Evolutionary conservation across 2,797 vertebrate species (phyloP).

Genomic region (Acestrorhynchus altus): DNA sequence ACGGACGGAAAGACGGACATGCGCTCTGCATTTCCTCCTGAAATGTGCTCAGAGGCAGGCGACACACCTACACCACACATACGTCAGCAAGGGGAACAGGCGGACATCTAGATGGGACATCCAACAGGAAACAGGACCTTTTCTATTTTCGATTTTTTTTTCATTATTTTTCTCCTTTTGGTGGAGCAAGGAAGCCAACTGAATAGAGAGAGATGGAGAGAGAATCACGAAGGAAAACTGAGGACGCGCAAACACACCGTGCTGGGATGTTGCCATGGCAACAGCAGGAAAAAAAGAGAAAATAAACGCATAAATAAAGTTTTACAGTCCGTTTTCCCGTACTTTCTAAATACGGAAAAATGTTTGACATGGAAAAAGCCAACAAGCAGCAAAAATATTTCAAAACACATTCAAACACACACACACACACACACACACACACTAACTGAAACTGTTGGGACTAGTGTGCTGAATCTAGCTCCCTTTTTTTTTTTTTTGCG

Average conservation of each 20-base stretch:
- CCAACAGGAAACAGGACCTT: conserved; percentile 38
- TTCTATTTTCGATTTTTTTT: conserved; percentile 3
- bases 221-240: conserved; percentile 9
- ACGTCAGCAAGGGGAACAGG: neutral
- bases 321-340: conserved; percentile 49
- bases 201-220: conserved; percentile 7
- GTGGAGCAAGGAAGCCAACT: conserved; percentile 28
- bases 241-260: conserved; percentile 8
- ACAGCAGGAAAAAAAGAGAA: neutral
- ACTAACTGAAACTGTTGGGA: conserved; percentile 12
- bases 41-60: conserved; percentile 9
- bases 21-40: conserved; percentile 30
- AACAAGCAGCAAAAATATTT: conserved; percentile 56
- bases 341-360: conserved; percentile 40
- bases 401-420: conserved; percentile 43
- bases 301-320: neutral
- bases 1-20: conserved; percentile 50
- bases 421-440: conserved; percentile 31
- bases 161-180: conserved; percentile 29
- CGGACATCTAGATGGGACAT: conserved; percentile 53
- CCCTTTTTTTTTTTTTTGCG: conserved; percentile 43
- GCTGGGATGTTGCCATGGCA: conserved; percentile 37
- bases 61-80: neutral
- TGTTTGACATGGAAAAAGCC: conserved; percentile 51
- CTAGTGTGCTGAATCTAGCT: conserved; percentile 28